A percentile compares a stretch with the other conserved stretches of the same genome.
Evolutionary conservation across 2,888 invertebrate genomes (phyloP).

Genomic region (Deroplatys truncata): DNA sequence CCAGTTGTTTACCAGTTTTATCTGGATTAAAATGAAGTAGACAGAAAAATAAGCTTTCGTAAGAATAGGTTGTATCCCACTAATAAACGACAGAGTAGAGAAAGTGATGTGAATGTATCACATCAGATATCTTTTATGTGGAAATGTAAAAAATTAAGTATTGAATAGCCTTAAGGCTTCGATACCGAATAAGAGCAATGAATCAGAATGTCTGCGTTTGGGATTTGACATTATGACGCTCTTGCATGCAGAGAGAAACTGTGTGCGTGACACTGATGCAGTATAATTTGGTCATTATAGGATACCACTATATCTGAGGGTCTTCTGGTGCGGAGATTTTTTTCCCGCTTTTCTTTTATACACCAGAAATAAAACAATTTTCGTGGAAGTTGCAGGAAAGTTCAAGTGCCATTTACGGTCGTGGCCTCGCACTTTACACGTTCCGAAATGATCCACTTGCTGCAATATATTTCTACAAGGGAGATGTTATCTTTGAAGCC

Average conservation of each 20-base stretch:
- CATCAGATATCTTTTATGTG: no score
- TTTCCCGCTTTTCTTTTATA: not conserved
- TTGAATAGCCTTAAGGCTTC: no score
- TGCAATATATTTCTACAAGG: not conserved
- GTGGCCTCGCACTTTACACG: not conserved
- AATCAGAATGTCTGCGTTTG: no score
- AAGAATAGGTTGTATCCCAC: no score
- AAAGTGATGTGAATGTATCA: no score
- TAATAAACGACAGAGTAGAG: no score
- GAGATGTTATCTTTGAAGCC: not conserved
- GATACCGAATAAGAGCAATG: no score
- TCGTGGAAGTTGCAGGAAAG: conserved; percentile 2
- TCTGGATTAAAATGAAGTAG: no score
- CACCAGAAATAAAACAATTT: conserved; percentile 7
- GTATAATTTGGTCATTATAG: not conserved
- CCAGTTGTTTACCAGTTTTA: no score
- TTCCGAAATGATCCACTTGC: not conserved
- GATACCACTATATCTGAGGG: conserved; percentile 2
- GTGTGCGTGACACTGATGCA: not conserved
- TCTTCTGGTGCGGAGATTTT: not conserved
- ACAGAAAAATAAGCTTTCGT: no score
- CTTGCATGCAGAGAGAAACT: not conserved
- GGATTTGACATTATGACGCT: not conserved
- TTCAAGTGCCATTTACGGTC: not conserved
- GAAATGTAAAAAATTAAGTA: no score